phyloP scores from a whole-genome alignment of 2,113 vertebrate species.

The Antigone vipio region DNA sequence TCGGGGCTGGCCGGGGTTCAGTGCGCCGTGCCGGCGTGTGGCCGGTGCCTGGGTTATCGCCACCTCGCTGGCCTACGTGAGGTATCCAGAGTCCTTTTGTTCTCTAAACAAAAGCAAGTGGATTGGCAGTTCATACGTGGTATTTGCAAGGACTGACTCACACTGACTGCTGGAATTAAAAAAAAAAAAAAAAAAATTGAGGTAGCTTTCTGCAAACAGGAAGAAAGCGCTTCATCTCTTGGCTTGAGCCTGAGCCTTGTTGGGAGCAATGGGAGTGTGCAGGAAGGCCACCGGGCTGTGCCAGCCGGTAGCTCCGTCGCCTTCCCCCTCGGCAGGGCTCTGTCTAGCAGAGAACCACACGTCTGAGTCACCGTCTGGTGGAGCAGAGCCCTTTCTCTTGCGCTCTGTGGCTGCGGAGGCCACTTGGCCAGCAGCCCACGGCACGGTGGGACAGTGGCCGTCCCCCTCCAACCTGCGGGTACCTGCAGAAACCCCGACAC shows the following conservation, averaged over 20 bases:
- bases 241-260: not conserved
- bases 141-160: conserved; percentile 39
- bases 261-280: accelerated
- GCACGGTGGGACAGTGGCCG: not conserved
- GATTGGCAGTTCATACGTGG: not conserved
- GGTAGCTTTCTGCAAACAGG: not conserved
- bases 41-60: not conserved
- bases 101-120: not conserved
- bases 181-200: not conserved
- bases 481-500: not conserved
- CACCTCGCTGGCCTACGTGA: accelerated
- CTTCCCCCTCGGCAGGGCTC: not conserved
- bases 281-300: accelerated
- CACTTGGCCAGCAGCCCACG: not conserved
- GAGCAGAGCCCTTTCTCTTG: not conserved
- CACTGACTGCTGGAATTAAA: not conserved
- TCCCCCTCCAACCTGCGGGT: not conserved
- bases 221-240: not conserved
- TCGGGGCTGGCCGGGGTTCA: not conserved
- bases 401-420: not conserved
- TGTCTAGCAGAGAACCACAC: accelerated
- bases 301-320: accelerated
- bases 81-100: not conserved
- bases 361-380: not conserved
- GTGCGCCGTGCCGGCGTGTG: not conserved